phyloP scores from a whole-genome alignment of 1,140 invertebrate species.

The Drosophila nigromelanica region DNA sequence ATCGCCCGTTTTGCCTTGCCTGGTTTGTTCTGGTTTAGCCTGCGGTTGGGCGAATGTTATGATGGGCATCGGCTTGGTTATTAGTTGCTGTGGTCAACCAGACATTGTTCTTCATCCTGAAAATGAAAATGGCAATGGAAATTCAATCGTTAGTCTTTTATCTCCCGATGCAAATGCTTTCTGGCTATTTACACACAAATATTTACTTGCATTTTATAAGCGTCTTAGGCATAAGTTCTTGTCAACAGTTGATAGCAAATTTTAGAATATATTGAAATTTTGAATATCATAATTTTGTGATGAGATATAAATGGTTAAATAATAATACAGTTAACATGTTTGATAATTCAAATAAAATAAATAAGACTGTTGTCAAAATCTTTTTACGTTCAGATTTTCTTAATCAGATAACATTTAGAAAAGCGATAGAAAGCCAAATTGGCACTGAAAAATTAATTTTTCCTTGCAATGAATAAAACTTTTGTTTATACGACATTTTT shows the following conservation, averaged over 20 bases:
- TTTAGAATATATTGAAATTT: background rate
- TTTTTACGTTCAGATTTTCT: background rate
- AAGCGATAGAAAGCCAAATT: no score
- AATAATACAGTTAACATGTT: background rate
- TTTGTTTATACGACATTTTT: no score
- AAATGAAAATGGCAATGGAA: conserved; percentile 8
- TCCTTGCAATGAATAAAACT: no score
- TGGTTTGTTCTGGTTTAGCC: background rate
- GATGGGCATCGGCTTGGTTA: conserved; percentile 10
- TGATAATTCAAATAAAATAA: background rate
- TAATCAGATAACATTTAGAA: no score
- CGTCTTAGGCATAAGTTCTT: conserved; percentile 7
- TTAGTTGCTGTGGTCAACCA: conserved; percentile 27
- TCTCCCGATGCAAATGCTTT: background rate
- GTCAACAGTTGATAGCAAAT: conserved; percentile 1
- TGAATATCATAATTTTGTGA: background rate
- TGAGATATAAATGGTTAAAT: background rate
- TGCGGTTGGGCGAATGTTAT: conserved; percentile 6
- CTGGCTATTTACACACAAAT: conserved; percentile 19
- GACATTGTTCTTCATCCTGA: background rate
- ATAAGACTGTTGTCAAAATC: background rate
- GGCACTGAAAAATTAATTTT: no score
- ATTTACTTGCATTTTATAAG: conserved; percentile 6
- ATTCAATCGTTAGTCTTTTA: conserved; percentile 15
- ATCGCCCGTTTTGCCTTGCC: background rate